A percentile compares a stretch with the other conserved stretches of the same genome.
These are phyloP conservation scores for Holacanthus passer DNA, from an alignment of 2,113 vertebrate species.

Conservation along the genomic window DNA sequence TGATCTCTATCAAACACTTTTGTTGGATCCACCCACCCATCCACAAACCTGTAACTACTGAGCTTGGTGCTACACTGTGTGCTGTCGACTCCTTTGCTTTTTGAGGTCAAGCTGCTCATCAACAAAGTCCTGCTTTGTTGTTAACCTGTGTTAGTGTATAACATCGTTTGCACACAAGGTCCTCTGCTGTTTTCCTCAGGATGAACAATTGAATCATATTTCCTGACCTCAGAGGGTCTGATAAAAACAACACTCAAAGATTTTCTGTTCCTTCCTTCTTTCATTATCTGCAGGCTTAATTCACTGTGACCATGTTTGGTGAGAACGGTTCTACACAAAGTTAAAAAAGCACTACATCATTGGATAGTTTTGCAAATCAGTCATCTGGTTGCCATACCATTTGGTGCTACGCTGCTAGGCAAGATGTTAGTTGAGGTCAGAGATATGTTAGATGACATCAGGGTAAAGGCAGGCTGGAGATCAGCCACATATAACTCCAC, in stretches of 20 bases:
- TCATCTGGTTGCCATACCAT: constrained; percentile 74
- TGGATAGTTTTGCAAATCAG: constrained; percentile 64
- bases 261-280: constrained; percentile 19
- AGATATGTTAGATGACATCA: constrained; percentile 73
- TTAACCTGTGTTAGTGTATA: not conserved
- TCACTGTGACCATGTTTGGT: constrained; percentile 76
- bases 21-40: not conserved
- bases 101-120: too few relatives aligned
- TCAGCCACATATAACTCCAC: constrained; percentile 48
- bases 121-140: too few relatives aligned
- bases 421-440: constrained; percentile 64
- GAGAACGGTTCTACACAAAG: constrained; percentile 33
- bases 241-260: not conserved
- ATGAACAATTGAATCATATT: constrained; percentile 21
- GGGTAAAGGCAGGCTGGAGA: constrained; percentile 67
- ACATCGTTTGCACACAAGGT: not conserved
- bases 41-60: not conserved
- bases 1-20: not conserved
- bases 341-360: constrained; percentile 54
- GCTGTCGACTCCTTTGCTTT: too few relatives aligned
- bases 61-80: not conserved
- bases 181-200: constrained; percentile 1
- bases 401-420: constrained; percentile 40
- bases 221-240: constrained; percentile 9
- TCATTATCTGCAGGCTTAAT: constrained; percentile 45